Evolutionary conservation across 2,113 vertebrate genomes (phyloP).

Genomic region (Embiotoca jacksoni): DNA sequence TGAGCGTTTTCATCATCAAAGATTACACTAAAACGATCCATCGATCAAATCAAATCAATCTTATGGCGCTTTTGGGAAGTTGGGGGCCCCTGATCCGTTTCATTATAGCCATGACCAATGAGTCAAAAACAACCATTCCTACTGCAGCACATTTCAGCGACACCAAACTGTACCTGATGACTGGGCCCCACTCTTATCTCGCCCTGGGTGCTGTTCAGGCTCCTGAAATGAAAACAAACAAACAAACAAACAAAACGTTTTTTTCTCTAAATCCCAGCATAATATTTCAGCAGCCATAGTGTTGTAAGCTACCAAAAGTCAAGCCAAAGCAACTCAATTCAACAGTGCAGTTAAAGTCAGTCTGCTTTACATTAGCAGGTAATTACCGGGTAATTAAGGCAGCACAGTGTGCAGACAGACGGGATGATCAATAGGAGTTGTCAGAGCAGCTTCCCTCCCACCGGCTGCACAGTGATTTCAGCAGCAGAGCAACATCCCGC

Average conservation of each 20-base stretch:
- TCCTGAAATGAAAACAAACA: conserved; percentile 82
- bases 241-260: neutral
- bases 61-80: too few relatives aligned
- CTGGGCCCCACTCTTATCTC: conserved; percentile 98
- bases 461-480: conserved; percentile 46
- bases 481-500: conserved; percentile 80
- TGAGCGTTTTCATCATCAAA: too few relatives aligned
- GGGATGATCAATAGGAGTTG: conserved; percentile 24
- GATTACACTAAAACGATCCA: too few relatives aligned
- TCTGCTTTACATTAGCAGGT: neutral
- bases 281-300: neutral
- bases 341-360: neutral
- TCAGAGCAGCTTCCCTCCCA: conserved; percentile 29
- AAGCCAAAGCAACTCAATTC: neutral
- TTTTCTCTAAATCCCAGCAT: neutral
- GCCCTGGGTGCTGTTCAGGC: conserved; percentile 98
- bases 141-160: neutral
- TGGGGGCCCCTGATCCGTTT: too few relatives aligned
- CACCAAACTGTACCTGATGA: conserved; percentile 90
- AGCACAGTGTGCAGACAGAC: neutral
- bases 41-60: too few relatives aligned
- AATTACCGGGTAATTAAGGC: conserved; percentile 11
- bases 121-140: too few relatives aligned
- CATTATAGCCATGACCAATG: too few relatives aligned
- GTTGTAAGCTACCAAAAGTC: too few relatives aligned